Base-by-base conservation (phyloP, 1,140 invertebrate species). In the Orchesella cincta region DNA sequence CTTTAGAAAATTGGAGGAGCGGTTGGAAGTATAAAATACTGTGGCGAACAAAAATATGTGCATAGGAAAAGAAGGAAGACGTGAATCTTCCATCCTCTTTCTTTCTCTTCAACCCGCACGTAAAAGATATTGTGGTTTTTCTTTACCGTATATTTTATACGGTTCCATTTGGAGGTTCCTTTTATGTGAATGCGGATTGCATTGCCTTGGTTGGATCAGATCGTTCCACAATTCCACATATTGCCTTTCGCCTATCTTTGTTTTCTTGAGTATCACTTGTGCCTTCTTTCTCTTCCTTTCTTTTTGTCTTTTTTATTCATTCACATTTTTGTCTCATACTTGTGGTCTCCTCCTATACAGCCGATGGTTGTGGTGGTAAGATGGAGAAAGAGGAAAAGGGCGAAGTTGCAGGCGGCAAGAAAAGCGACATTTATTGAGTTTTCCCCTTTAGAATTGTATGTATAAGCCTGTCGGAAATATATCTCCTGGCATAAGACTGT, bases 371-470 rank as follows among this genome's bases (percentile, higher is more conserved):
- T 46, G 20, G 20, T 46, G 8, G 8, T 12, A 46, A 46, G 39
- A 20, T 3, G 28, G 26, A 67, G n/a, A 23, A 67, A 67, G 31
- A 67, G 33, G 62, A 67, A n/a, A n/a, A n/a, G n/a, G n/a, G n/a
- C n/a, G n/a, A n/a, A n/a, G n/a, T n/a, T n/a, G n/a, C n/a, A n/a
- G n/a, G n/a, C n/a, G n/a, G n/a, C n/a, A n/a, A 33, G 31, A 16
- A 33, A 29, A 67, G 8, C 62, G 62, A 67, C 62, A 67, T 67
- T 67, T 67, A 67, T 67, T 67, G 62, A 67, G 62, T 67, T 67
- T 67, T 23, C 39, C 39, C 39, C 39, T 57, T 57, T 57, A 46
- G 39, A 46, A 57, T 23, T 23, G 54, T 33, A 67, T 67, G 62
- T 46, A 20, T 46, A 46, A 29, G 23, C 26, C 8, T 67, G 62